These are phyloP conservation scores for Tupaia chinensis DNA, from an alignment of 2,113 vertebrate species.

Conservation along the genomic window DNA sequence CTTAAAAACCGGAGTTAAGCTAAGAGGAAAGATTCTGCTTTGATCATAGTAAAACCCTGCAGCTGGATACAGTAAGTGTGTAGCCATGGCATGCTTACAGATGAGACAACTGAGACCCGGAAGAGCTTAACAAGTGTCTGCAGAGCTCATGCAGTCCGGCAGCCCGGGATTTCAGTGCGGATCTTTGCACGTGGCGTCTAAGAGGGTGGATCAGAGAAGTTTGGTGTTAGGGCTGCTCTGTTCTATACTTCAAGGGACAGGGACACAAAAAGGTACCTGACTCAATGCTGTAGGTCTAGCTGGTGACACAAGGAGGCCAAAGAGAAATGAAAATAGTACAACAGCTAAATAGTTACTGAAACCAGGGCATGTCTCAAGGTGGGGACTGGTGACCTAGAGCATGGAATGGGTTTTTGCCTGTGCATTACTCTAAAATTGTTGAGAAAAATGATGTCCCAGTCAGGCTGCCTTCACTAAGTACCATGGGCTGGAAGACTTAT, in stretches of 20 bases:
- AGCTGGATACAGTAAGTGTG: too few relatives aligned
- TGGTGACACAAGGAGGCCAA: neutral
- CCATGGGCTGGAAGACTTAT: neutral
- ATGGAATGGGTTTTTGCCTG: neutral
- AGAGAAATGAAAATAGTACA: neutral
- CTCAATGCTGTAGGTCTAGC: neutral
- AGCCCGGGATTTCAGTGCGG: accelerated
- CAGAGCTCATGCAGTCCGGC: accelerated
- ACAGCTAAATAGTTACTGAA: neutral
- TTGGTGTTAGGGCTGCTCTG: neutral
- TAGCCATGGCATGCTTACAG: neutral
- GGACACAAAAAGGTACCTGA: too few relatives aligned
- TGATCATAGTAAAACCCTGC: neutral
- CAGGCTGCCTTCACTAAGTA: too few relatives aligned
- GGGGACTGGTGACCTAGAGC: accelerated
- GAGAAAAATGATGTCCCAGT: neutral
- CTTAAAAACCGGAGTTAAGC: neutral
- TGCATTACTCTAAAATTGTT: neutral
- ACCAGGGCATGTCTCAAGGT: accelerated
- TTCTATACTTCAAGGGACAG: neutral
- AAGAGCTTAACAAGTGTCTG: neutral
- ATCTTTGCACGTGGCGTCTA: neutral
- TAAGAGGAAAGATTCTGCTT: too few relatives aligned
- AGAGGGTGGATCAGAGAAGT: neutral
- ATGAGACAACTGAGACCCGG: neutral